Base-by-base conservation (phyloP, 2,888 invertebrate species). In the Melolontha melolontha region DNA sequence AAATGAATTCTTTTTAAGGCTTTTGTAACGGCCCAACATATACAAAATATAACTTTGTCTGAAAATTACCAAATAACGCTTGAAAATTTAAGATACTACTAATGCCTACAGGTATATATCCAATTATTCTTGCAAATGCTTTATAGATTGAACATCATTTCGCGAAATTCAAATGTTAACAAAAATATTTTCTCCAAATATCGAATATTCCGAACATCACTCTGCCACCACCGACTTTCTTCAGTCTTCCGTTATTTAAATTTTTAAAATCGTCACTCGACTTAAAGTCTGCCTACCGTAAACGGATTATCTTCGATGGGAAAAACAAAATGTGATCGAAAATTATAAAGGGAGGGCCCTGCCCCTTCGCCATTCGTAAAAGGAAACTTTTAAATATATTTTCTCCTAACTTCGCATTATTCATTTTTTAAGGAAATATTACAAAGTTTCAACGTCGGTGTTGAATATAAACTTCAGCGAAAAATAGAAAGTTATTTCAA, bases 361-460 rank as follows among this genome's bases (percentile, higher is more conserved):
- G 34, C 59, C 39, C 17, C 34, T 34, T 34, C 34, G 29, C 47
- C 47, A 49, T 44, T 47, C 49, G 34, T 47, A 40, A 41, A 42
- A 54, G 54, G 44, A 65, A 65, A 65, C 52, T 65, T 65, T 41
- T 54, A 65, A 65, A 41, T 65, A 65, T 65, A 54, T 65, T 65
- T 65, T 27, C 54, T 39, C 54, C 44, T 41, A 51, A 50, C 29
- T 62, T 42, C 62, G 66, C 59, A 42, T 59, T 40, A 42, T 42
- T 67, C 66, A 67, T 67, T 59, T 67, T 66, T 67, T 62, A 47
- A 47, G 29, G 44, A 62, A 62, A 62, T 62, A 62, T 62, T 62
- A 47, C 59, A 62, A 62, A 62, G 59, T 62, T 62, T 62, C 47
- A 16, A 39, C 47, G 47, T n/a, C 47, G 47, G 12, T 47, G 59